Base-by-base conservation (phyloP, 2,888 invertebrate genomes). In the Ceraclea dissimilis region DNA sequence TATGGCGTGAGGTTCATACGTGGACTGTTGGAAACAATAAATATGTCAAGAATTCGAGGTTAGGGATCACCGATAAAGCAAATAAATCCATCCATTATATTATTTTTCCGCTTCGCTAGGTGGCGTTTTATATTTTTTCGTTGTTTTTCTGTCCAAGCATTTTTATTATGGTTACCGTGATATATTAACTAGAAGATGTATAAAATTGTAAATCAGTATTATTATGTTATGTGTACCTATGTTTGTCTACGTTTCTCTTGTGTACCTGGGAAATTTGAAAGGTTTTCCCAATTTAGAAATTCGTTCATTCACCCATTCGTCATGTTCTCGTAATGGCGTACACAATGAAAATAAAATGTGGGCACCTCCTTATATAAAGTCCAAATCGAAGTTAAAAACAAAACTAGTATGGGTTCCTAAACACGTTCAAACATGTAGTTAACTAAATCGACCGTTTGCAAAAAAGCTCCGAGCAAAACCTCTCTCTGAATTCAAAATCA, bases 31-130 rank as follows among this genome's bases (percentile, higher is more conserved):
- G 49, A 33, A 56, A 60, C 60, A 52, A 62, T 60, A 58, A 60
- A 61, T 58, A 59, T 48, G 58, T 55, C 57, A 52, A 59, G 58
- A 61, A 55, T 56, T 59, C 60, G 60, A 60, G 62, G 63, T 46
- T 54, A 63, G 61, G 60, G 60, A 59, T 61, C 63, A 61, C 61
- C 63, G 62, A 62, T 60, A 62, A 63, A 63, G 61, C 57, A 60
- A 57, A 60, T 57, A 61, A 60, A 59, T 59, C 59, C 49, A 56
- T 59, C 59, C 53, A 49, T 39, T 52, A 48, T 59, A 54, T 58
- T 56, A 46, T 46, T 46, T 46, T 46, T 46, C 39, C 39, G 39
- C 39, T 39, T 16, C 39, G 39, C 13, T 49, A 49, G 17, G 39
- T 34, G 34, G 39, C 20, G 22, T 50, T 21, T 51, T 39, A 19